Base-by-base conservation (phyloP, 2,113 vertebrate species). In the Hylia prasina region DNA sequence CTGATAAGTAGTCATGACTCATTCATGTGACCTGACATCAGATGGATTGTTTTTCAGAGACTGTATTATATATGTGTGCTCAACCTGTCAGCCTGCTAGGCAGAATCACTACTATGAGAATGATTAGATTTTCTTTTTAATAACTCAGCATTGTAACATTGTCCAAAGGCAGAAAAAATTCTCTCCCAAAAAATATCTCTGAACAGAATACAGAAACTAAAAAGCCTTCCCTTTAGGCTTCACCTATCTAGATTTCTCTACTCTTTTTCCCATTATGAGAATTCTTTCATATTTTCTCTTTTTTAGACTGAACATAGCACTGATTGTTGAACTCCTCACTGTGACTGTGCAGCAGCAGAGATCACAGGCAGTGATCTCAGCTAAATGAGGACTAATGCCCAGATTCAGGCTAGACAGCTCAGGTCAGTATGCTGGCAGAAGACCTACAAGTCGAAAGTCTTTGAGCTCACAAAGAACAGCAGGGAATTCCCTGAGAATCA, bases 1-100 rank as follows among this genome's bases (percentile, higher is more conserved):
- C 21, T 93, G 54, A 91, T 90, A 94, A 90, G 83, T 71, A 84
- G 76, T 82, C 70, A 76, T 86, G 66, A 81, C 44, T 87, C 86
- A 82, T 91, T 85, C 66, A 82, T 89, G 57, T 71, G 76, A 83
- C 48, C 56, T 86, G 51, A 48, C 40, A 86, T 92, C 44, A 89
- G 64, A 68, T 48, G n/a, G 48, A 81, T 56, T 78, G 65, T 81
- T 93, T 96, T 81, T 75, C 82, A 73, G 44, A 91, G 25, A 48
- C 60, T 71, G 20, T 76, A 61, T 93, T 83, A 64, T 90, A 77
- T 51, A 64, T 84, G 44, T 94, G 47, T 75, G 31, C 28, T 88
- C 53, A 75, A 37, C 82, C 69, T 87, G 44, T 56, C 80, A 89
- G 60, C 57, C 76, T 93, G 35, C 60, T 78, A 77, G 64, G 60